A percentile compares a stretch with the other conserved stretches of the same genome.
Evolutionary conservation across 2,888 invertebrate genomes (phyloP).

Genomic region (Mechanitis mazaeus): DNA sequence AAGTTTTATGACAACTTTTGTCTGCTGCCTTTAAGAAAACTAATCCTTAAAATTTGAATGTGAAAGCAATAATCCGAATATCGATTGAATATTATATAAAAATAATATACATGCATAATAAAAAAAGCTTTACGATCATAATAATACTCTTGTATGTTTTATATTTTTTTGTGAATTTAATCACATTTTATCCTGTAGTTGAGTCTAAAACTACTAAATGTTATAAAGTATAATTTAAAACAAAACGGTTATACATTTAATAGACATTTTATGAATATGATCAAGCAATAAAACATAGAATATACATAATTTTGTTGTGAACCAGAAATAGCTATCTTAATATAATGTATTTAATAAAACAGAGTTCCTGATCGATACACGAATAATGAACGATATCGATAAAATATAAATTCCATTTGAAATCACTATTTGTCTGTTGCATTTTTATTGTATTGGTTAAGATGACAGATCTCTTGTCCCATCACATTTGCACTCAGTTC

Average conservation of each 20-base stretch:
- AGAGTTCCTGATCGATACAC: constrained; percentile 43
- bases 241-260: constrained; percentile 25
- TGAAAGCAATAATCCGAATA: constrained; percentile 30
- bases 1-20: constrained; percentile 4
- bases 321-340: constrained; percentile 22
- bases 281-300: constrained; percentile 19
- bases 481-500: constrained; percentile 73
- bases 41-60: constrained; percentile 37
- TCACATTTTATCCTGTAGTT: constrained; percentile 32
- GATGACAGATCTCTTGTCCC: constrained; percentile 62
- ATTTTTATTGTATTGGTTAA: constrained; percentile 62
- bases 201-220: constrained; percentile 31
- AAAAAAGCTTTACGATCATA: constrained; percentile 32
- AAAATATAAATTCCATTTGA: constrained; percentile 26
- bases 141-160: constrained; percentile 30
- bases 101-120: constrained; percentile 34
- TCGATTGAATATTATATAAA: constrained; percentile 27
- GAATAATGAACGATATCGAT: constrained; percentile 33
- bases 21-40: constrained; percentile 40
- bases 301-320: constrained; percentile 17
- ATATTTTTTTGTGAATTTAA: constrained; percentile 31
- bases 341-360: constrained; percentile 25
- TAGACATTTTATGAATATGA: constrained; percentile 20
- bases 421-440: constrained; percentile 52
- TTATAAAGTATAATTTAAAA: constrained; percentile 30